A percentile compares a stretch with the other conserved stretches of the same genome.
Evolutionary conservation across 2,113 vertebrate genomes (phyloP).

Genomic region (Dryoscopus gambensis): DNA sequence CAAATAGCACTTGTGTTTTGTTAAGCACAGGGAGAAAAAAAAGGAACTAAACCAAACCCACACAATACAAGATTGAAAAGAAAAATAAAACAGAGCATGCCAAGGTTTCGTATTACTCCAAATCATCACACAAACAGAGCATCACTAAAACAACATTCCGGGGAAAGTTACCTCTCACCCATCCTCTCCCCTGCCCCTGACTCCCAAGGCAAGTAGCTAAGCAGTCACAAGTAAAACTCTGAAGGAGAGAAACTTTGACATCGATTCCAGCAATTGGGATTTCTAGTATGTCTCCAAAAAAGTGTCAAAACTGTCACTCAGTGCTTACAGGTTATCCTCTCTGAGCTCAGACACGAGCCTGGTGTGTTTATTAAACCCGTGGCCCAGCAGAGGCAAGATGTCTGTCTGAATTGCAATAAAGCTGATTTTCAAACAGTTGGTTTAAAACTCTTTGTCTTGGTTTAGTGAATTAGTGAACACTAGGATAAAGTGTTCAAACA

Average conservation of each 20-base stretch:
- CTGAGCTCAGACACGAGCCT: slow-evolving; percentile 39
- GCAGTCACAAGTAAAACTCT: background rate
- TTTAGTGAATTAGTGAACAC: slow-evolving; percentile 32
- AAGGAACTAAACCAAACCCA: background rate
- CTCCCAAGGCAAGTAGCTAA: background rate
- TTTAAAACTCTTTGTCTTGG: background rate
- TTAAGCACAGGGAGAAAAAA: background rate
- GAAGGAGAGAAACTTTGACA: background rate
- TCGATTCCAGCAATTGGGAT: background rate
- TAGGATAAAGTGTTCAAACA: background rate
- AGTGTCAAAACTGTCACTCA: slow-evolving; percentile 23
- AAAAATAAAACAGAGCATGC: background rate
- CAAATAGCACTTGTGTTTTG: background rate
- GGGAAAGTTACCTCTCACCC: background rate
- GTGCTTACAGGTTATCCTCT: slow-evolving; percentile 37
- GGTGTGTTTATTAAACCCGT: background rate
- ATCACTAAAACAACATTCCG: background rate
- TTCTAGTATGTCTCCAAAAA: slow-evolving; percentile 23
- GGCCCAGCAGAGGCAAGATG: background rate
- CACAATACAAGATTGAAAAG: background rate
- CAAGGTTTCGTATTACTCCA: background rate
- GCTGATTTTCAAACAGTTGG: background rate
- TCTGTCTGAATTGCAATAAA: slow-evolving; percentile 3
- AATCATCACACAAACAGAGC: background rate
- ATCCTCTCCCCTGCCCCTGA: background rate